Conservation (phyloP, 2,888 invertebrate genomes). For the Erynnis tages region DNA sequence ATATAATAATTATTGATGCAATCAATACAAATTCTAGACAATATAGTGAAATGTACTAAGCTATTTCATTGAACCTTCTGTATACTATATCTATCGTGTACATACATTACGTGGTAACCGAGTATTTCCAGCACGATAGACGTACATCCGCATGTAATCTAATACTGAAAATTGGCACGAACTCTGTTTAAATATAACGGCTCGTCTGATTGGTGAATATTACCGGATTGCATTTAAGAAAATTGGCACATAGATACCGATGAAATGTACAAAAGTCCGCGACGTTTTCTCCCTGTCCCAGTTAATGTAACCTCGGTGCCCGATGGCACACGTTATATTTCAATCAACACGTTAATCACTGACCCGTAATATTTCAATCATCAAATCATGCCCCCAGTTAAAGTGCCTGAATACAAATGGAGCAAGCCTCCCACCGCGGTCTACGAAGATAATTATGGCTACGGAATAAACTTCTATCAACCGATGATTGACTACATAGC, state of each 20-base stretch:
- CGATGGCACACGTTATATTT: conserved; percentile 44
- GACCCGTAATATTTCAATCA: conserved; percentile 54
- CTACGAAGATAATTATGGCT: conserved; percentile 92
- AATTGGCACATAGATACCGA: conserved; percentile 62
- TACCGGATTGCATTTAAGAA: conserved; percentile 50
- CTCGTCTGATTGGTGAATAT: conserved; percentile 67
- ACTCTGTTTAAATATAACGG: conserved; percentile 64
- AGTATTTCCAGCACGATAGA: conserved; percentile 33
- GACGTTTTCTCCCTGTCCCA: conserved; percentile 50
- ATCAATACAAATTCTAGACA: conserved; percentile 33
- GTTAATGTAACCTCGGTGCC: conserved; percentile 60
- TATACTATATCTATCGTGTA: background rate
- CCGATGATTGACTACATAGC: conserved; percentile 93
- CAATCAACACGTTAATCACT: conserved; percentile 41
- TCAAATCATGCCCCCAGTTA: conserved; percentile 65
- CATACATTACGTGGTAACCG: background rate
- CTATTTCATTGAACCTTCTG: conserved; percentile 21
- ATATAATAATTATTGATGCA: conserved; percentile 17
- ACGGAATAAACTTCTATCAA: conserved; percentile 91
- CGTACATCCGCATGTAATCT: conserved; percentile 36
- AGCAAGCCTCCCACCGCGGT: conserved; percentile 83
- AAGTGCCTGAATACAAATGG: conserved; percentile 74
- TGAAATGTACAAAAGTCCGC: conserved; percentile 69
- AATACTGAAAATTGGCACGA: conserved; percentile 63
- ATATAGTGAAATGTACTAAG: conserved; percentile 13